Evolutionary conservation across 2,888 invertebrate genomes (phyloP).

Genomic region (Ornithoptera alexandrae): DNA sequence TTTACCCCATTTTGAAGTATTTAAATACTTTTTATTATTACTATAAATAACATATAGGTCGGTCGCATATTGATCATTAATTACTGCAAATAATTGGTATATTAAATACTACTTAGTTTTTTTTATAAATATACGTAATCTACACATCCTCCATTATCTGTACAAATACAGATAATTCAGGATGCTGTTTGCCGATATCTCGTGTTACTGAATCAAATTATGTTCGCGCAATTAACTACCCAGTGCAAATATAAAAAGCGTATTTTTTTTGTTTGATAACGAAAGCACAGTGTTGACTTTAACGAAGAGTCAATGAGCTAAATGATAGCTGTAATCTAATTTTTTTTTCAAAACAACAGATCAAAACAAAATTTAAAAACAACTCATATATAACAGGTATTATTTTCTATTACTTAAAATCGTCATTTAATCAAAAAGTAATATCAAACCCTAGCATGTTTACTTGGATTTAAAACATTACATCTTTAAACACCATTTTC

Average conservation of each 20-base stretch:
- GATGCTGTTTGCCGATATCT: conserved; percentile 9
- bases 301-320: not conserved
- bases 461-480: no score
- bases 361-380: not conserved
- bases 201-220: conserved; percentile 5
- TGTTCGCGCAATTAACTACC: not conserved
- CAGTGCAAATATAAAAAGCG: not conserved
- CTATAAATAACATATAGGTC: no score
- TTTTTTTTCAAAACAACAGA: not conserved
- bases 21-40: no score
- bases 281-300: not conserved
- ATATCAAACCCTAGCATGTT: no score
- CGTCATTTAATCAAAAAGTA: not conserved
- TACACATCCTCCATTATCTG: not conserved
- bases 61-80: no score
- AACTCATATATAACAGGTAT: not conserved
- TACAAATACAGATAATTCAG: conserved; percentile 15
- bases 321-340: not conserved
- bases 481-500: no score
- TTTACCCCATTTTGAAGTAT: no score
- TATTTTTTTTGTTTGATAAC: conserved; percentile 5
- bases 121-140: no score
- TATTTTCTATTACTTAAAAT: not conserved
- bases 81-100: no score
- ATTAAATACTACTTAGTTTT: no score